Conservation (phyloP, 2,797 vertebrate species). For the Coilia nasus region DNA sequence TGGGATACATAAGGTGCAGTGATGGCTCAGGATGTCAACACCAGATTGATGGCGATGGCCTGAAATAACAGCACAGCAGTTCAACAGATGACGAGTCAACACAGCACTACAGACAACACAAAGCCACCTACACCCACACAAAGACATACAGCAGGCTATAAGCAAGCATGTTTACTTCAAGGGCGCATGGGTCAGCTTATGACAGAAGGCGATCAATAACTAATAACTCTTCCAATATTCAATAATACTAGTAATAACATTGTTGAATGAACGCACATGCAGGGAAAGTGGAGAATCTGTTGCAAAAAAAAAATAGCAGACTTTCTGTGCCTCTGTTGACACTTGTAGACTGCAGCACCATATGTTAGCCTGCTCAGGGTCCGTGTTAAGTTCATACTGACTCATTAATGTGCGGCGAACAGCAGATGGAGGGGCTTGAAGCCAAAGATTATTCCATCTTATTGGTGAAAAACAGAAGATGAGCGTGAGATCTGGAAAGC, state of each 20-base stretch:
- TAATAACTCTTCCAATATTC: not conserved
- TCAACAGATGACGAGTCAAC: not conserved
- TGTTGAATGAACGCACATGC: not conserved
- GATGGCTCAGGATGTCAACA: not conserved
- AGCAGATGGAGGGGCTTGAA: constrained; percentile 33
- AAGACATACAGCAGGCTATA: not conserved
- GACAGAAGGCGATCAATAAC: not conserved
- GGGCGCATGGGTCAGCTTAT: not conserved
- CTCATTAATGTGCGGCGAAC: constrained; percentile 34
- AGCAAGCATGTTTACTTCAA: not conserved
- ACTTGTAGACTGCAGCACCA: not conserved
- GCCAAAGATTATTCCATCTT: constrained; percentile 26
- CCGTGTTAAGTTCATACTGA: constrained; percentile 29
- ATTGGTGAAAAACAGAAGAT: not conserved
- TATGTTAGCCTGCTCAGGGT: constrained; percentile 19
- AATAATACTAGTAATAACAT: not conserved
- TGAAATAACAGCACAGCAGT: not conserved
- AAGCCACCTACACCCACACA: not conserved
- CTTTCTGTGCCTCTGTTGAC: constrained; percentile 8
- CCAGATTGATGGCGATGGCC: not conserved
- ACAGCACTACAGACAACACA: not conserved
- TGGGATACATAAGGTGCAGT: not conserved
- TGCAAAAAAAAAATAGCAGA: not conserved
- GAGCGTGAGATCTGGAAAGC: not conserved
- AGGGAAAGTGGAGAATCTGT: not conserved